phyloP scores from a whole-genome alignment of 2,888 invertebrate genomes.

The Camptogramma bilineatum region DNA sequence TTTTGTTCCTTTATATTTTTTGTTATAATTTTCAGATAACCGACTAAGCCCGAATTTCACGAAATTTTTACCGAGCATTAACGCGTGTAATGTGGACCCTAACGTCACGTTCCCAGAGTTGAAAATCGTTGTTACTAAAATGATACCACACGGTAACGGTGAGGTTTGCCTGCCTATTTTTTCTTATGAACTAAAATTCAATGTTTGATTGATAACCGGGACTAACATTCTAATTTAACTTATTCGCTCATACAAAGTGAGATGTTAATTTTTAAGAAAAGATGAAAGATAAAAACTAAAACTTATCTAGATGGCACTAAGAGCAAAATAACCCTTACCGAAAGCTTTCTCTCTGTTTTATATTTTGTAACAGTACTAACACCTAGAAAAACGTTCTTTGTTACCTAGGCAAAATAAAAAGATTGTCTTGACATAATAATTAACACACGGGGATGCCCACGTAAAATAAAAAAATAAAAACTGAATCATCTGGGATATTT shows the following conservation, averaged over 20 bases:
- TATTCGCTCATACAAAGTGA: no score
- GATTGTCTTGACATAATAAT: no score
- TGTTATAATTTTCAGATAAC: slow-evolving; percentile 64
- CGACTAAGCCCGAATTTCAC: slow-evolving; percentile 59
- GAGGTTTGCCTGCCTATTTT: slow-evolving; percentile 48
- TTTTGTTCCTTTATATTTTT: slow-evolving; percentile 18
- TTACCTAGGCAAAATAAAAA: no score
- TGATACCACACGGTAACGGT: slow-evolving; percentile 75
- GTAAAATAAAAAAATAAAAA: no score
- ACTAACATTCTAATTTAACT: no score
- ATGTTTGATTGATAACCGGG: not conserved
- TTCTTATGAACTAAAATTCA: no score
- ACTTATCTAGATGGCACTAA: not conserved
- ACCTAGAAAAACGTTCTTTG: no score
- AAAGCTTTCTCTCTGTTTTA: no score
- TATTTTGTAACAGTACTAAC: no score
- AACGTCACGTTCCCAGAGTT: slow-evolving; percentile 71
- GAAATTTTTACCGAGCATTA: slow-evolving; percentile 59
- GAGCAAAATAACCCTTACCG: not conserved
- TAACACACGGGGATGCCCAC: no score
- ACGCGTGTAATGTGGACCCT: slow-evolving; percentile 52
- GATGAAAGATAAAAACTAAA: not conserved
- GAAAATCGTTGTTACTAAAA: slow-evolving; percentile 79
- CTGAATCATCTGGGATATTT: no score
- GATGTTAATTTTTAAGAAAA: no score